Evolutionary conservation across 2,113 vertebrate species (phyloP).

Genomic region (Nyctereutes procyonoides): DNA sequence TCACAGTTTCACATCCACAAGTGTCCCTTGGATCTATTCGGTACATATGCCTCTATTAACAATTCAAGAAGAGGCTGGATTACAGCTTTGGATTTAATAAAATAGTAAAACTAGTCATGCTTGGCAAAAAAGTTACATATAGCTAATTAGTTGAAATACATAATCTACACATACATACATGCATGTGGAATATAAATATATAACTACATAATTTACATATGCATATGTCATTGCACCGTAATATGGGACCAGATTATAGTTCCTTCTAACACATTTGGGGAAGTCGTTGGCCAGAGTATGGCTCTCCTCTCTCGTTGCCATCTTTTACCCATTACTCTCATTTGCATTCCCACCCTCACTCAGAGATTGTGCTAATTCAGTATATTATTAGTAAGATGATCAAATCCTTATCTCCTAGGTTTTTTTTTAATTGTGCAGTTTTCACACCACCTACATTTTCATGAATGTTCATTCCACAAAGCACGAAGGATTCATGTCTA

Average conservation of each 20-base stretch:
- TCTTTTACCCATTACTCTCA: not conserved
- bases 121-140: not conserved
- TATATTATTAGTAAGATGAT: not conserved
- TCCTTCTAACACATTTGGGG: not conserved
- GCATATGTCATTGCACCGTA: not conserved
- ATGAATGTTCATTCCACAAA: conserved; percentile 24
- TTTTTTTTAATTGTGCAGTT: not conserved
- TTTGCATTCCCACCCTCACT: not conserved
- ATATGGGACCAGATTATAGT: not conserved
- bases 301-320: too few species aligned
- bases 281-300: not conserved
- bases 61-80: not conserved
- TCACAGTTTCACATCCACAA: not conserved
- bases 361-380: not conserved
- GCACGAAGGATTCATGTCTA: not conserved
- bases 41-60: not conserved
- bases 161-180: not conserved
- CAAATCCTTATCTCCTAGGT: not conserved
- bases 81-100: not conserved
- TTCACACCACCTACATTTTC: not conserved
- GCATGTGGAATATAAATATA: not conserved
- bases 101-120: not conserved
- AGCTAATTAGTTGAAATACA: not conserved
- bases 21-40: not conserved
- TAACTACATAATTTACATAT: not conserved